Evolutionary conservation across 2,113 vertebrate genomes (phyloP), one percentile per base, ranked within the genome.

Genomic region (Sander lucioperca): DNA sequence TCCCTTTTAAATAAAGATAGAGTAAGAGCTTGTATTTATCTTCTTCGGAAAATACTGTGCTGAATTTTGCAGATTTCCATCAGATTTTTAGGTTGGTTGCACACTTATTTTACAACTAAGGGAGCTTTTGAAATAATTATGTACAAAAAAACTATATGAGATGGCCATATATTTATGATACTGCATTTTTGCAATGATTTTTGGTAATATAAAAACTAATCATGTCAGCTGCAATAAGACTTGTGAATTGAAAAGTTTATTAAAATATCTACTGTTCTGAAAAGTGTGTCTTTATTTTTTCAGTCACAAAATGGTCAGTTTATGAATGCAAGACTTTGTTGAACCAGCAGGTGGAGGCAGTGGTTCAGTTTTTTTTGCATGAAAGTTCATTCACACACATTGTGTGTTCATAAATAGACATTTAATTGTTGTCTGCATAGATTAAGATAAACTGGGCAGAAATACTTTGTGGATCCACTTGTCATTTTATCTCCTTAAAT

Each of bases 91-190:
- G 83, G 66, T 79, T 85, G 57, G 79, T 89, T 91, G 77, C 85
- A 79, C 48, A 83, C 64, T 84, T 86, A 56, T 86, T 86, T 87
- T 92, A 86, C 91, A 91, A 72, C 80, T 80, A 82, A 91, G 88
- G 89, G 88, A 91, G 79, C 83, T 86, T 91, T 91, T 79, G 79
- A 85, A 90, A 87, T 84, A 11, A 87, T 79, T 85, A 75, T 94
- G 90, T 89, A 92, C 82, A 94, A 91, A 91, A 75, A 79, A 92
- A 87, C n/a, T 93, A 88, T 92, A 87, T 83, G 79, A 91, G 83
- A 91, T 89, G 86, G 84, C 80, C 85, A 85, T 89, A 89, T 94
- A 93, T 93, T 94, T 94, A 94, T 94, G 82, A 92, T 83, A 80
- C 64, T 78, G 85, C 80, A 54, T 54, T 91, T 89, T 91, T 88